phyloP scores from a whole-genome alignment of 2,797 vertebrate genomes.

The Silurus aristotelis region DNA sequence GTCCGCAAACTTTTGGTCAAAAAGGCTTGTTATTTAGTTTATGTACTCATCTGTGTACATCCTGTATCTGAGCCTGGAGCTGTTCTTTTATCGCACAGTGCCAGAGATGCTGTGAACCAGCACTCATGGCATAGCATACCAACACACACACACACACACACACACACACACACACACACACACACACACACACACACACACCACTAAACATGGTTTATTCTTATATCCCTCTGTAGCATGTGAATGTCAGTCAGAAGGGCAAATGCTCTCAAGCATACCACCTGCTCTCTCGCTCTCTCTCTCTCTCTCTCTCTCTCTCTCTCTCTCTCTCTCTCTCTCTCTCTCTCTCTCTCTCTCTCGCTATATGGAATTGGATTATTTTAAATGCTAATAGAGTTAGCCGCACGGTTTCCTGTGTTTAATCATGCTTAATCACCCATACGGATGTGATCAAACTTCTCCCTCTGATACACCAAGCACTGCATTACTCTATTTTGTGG shows the following conservation, averaged over 20 bases:
- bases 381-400: slow-evolving; percentile 1
- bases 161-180: too few species aligned
- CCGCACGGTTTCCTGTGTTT: neutral
- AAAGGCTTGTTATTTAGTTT: too few species aligned
- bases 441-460: slow-evolving; percentile 10
- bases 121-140: too few species aligned
- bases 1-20: too few species aligned
- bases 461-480: neutral
- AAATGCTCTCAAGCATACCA: neutral
- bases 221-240: neutral
- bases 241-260: neutral
- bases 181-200: slow-evolving; percentile 1
- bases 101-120: slow-evolving; percentile 10
- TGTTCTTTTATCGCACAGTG: neutral
- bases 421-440: neutral
- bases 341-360: neutral
- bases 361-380: neutral
- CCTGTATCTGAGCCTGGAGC: neutral
- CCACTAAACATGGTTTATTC: slow-evolving; percentile 3
- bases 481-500: neutral
- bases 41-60: neutral
- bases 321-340: neutral
- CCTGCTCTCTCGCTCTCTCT: neutral
- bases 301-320: neutral
- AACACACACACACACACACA: neutral